Percentiles rank a stretch among this genome's conserved stretches.
Evolutionary conservation across 1,140 invertebrate genomes (phyloP).

Genomic region (Spodoptera litura): DNA sequence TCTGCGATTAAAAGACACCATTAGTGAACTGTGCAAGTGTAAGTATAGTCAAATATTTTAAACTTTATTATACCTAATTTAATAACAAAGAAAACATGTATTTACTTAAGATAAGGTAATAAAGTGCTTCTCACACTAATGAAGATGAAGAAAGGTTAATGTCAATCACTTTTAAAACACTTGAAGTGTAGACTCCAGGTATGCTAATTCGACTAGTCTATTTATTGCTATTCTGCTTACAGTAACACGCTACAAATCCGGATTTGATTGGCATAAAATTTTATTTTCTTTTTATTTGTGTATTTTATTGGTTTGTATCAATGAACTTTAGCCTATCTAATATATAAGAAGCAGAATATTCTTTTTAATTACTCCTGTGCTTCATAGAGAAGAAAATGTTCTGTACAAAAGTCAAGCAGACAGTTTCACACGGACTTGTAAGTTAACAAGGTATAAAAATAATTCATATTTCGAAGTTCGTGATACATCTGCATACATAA

Average conservation of each 20-base stretch:
- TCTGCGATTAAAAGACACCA: constrained; percentile 12
- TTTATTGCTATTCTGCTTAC: constrained; percentile 12
- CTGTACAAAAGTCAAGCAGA: constrained; percentile 9
- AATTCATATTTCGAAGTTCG: constrained; percentile 5
- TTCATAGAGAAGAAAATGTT: background rate
- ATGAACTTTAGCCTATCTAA: background rate
- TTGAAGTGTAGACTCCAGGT: background rate
- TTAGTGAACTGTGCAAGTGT: constrained; percentile 15
- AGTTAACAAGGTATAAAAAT: constrained; percentile 24
- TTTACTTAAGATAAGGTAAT: background rate
- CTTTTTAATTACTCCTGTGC: background rate
- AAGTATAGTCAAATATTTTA: constrained; percentile 1
- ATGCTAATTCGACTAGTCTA: background rate
- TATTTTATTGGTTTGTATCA: background rate
- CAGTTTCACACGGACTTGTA: constrained; percentile 50
- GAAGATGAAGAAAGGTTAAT: no score
- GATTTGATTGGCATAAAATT: constrained; percentile 3
- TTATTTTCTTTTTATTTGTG: no score
- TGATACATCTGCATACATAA: background rate
- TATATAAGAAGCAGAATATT: no score
- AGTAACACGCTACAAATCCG: background rate
- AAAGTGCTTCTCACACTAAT: background rate
- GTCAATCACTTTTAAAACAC: background rate
- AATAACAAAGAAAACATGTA: background rate
- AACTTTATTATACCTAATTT: background rate